A percentile compares a stretch with the other conserved stretches of the same genome.
Conservation (phyloP, 2,888 invertebrate species). For the Drosophila borborema region DNA sequence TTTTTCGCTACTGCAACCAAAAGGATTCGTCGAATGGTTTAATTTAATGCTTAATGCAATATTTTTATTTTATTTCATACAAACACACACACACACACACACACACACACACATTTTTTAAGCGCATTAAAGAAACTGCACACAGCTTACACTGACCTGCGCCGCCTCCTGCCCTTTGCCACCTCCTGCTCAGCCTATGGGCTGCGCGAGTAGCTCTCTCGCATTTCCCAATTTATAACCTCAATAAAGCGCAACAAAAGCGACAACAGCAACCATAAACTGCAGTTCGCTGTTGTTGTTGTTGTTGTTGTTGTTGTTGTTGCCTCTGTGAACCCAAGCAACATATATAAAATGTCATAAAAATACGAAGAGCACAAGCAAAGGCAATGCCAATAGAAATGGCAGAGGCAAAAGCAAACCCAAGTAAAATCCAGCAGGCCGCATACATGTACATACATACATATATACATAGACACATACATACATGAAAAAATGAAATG, state of each 20-base stretch:
- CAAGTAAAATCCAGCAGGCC: slow-evolving; percentile 27
- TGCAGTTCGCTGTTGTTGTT: slow-evolving; percentile 32
- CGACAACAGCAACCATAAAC: slow-evolving; percentile 52
- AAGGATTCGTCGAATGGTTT: neutral
- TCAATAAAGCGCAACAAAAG: slow-evolving; percentile 59
- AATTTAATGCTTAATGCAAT: slow-evolving; percentile 30
- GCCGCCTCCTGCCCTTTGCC: neutral
- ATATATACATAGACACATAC: slow-evolving; percentile 6
- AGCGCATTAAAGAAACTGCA: slow-evolving; percentile 20
- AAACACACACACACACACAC: neutral
- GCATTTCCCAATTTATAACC: slow-evolving; percentile 53
- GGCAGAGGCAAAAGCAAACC: slow-evolving; percentile 3
- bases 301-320: too few species aligned
- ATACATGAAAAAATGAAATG: slow-evolving; percentile 55
- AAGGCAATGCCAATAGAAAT: slow-evolving; percentile 5
- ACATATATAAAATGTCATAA: slow-evolving; percentile 45
- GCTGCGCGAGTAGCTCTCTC: too few species aligned
- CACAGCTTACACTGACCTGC: neutral
- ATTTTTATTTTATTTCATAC: slow-evolving; percentile 3
- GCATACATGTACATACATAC: neutral
- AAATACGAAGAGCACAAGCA: slow-evolving; percentile 22
- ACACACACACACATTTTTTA: neutral
- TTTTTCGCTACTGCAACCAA: neutral
- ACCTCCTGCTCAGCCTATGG: too few species aligned
- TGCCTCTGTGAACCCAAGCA: neutral